phyloP scores from a whole-genome alignment of 2,797 vertebrate species.

The Cygnus olor region DNA sequence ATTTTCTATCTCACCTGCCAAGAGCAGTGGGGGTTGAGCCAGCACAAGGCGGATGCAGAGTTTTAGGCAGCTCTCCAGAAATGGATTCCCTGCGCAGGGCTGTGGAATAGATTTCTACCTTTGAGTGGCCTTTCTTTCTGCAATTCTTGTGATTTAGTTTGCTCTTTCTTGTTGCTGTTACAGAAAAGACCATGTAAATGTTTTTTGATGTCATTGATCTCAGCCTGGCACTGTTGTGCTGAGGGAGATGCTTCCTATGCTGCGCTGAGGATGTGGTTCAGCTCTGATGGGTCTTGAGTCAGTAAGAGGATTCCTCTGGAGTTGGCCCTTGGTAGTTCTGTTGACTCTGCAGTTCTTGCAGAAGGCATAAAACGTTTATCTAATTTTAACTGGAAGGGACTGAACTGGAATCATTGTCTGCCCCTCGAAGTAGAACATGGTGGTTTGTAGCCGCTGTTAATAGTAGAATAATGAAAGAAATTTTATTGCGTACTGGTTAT shows the following conservation, averaged over 20 bases:
- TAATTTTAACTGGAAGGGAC: conserved; percentile 20
- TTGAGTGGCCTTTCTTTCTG: not conserved
- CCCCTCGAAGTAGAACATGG: not conserved
- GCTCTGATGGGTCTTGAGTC: not conserved
- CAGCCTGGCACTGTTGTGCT: not conserved
- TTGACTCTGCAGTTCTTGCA: conserved; percentile 49
- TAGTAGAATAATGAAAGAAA: not conserved
- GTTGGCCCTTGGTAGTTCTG: conserved; percentile 21
- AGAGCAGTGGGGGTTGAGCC: conserved; percentile 55
- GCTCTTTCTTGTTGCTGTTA: conserved; percentile 4
- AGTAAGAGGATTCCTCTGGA: conserved; percentile 1
- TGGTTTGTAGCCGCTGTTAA: conserved; percentile 21
- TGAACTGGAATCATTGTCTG: conserved; percentile 7
- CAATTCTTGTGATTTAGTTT: not conserved
- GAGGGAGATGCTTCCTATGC: not conserved
- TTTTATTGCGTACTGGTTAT: not conserved
- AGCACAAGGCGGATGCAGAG: conserved; percentile 61
- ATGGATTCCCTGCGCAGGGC: conserved; percentile 19
- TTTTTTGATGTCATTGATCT: not conserved
- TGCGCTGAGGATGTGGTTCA: not conserved
- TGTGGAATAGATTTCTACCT: conserved; percentile 34
- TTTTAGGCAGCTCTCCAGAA: conserved; percentile 61
- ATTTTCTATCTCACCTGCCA: conserved; percentile 64
- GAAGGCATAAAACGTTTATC: conserved; percentile 27
- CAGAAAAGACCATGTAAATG: not conserved